These are phyloP conservation scores for Actias luna DNA, from an alignment of 2,888 invertebrate genomes.

Conservation along the genomic window DNA sequence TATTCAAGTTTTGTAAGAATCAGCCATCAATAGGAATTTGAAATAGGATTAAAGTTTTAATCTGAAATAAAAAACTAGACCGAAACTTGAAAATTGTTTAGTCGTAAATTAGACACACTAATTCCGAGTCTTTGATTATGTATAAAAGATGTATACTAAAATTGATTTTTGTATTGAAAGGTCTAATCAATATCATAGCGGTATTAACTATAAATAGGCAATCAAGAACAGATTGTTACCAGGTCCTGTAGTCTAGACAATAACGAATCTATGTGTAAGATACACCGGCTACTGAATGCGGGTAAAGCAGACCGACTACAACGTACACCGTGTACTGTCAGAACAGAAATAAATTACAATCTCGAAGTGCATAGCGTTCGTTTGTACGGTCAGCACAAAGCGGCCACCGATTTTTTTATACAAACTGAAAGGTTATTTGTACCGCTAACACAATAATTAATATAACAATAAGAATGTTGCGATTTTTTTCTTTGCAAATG, in stretches of 20 bases:
- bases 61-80: too few species aligned
- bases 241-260: conserved; percentile 6
- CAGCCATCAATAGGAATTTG: too few species aligned
- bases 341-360: conserved; percentile 68
- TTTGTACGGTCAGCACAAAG: conserved; percentile 61
- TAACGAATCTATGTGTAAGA: conserved; percentile 9
- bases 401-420: conserved; percentile 64
- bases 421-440: conserved; percentile 62
- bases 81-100: neutral
- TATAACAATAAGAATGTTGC: too few species aligned
- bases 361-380: conserved; percentile 45
- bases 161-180: neutral
- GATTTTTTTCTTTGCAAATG: too few species aligned
- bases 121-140: neutral
- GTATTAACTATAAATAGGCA: conserved; percentile 10
- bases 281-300: conserved; percentile 15
- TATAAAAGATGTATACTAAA: neutral
- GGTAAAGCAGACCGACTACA: conserved; percentile 9
- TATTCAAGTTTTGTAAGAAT: too few species aligned
- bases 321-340: conserved; percentile 44
- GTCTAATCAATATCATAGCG: conserved; percentile 5
- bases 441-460: conserved; percentile 42
- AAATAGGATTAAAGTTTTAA: too few species aligned
- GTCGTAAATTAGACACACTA: neutral
- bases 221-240: conserved; percentile 9